Evolutionary conservation across 30 jellyfish, hydroid and myxozoan species (phyloP), one percentile per base, ranked within the genome.

Genomic region (Calvadosia cruxmelitensis): DNA sequence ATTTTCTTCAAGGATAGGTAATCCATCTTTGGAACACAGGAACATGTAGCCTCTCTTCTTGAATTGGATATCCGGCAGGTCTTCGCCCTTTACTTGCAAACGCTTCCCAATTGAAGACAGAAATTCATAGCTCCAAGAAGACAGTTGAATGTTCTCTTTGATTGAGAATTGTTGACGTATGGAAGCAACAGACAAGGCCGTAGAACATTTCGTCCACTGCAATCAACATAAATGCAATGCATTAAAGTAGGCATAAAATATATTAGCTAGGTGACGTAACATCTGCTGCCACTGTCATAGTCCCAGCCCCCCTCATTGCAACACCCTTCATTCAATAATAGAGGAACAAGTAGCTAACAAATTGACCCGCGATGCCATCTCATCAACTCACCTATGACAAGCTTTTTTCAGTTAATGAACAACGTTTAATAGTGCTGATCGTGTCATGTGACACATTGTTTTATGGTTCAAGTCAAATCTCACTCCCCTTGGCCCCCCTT

Each of bases 161-260:
- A 72, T 67, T 27, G 98, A 89, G 70, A 89, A 89, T 52, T 89
- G 98, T 53, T 89, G 95, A 26, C 98, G 93, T 50, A 89, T 77
- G 16, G 95, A 76, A 10, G 93, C 75, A n/a, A 74, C 98, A 27
- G 98, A 89, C 66, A 89, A 63, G 0, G 95, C 78, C 35, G 95
- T 79, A n/a, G 98, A 75, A 13, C 94, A 86, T 77, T 34, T 50
- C 0, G 31, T 49, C 63, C 73, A 80, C 93, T 80, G 62, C 48
- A 66, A 66, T 7, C 29, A 7, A 50, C 48, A 36, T 23, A 42
- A 26, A 36, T 26, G 23, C 34, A 13, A 20, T 5, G 57, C n/a
- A n/a, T n/a, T n/a, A n/a, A n/a, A n/a, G n/a, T n/a, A n/a, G n/a
- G n/a, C n/a, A n/a, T n/a, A n/a, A n/a, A n/a, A n/a, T n/a, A n/a